Percentiles rank a stretch among this genome's conserved stretches.
These are phyloP conservation scores for Pterostichus niger DNA, from an alignment of 2,888 invertebrate species.

Conservation along the genomic window DNA sequence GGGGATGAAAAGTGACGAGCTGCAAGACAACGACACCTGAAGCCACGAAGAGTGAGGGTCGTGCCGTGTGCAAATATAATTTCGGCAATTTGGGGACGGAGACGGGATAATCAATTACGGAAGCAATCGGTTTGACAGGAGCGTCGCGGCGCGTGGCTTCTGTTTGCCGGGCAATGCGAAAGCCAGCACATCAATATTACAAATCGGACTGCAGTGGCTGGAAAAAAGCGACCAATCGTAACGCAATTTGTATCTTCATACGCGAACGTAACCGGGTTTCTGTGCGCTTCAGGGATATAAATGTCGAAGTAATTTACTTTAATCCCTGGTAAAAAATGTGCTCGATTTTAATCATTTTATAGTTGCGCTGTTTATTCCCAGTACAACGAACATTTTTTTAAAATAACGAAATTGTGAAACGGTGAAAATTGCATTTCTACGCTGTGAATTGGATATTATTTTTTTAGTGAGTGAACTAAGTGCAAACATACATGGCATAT, in stretches of 20 bases:
- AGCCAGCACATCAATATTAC: constrained; percentile 64
- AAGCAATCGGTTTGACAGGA: constrained; percentile 63
- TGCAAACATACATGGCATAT: constrained; percentile 20
- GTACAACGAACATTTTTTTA: constrained; percentile 31
- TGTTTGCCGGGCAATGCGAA: constrained; percentile 4
- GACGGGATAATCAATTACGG: constrained; percentile 61
- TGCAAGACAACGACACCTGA: background rate
- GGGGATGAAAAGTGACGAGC: constrained; percentile 15
- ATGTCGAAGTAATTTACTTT: constrained; percentile 66
- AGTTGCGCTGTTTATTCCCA: constrained; percentile 58
- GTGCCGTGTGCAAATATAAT: constrained; percentile 45
- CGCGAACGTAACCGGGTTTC: constrained; percentile 53
- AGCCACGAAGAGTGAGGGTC: background rate
- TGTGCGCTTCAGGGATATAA: constrained; percentile 64
- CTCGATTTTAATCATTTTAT: constrained; percentile 67
- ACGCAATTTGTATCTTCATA: constrained; percentile 66
- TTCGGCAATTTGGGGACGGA: constrained; percentile 21
- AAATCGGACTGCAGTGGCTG: constrained; percentile 59
- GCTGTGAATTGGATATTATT: constrained; percentile 43
- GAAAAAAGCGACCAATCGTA: constrained; percentile 64
- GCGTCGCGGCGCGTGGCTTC: constrained; percentile 29
- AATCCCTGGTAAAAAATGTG: constrained; percentile 65
- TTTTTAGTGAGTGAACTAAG: constrained; percentile 22
- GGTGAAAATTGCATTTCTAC: constrained; percentile 54
- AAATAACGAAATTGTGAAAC: constrained; percentile 51